Conservation (phyloP, 2,113 vertebrate genomes). For the Oryzias curvinotus region DNA sequence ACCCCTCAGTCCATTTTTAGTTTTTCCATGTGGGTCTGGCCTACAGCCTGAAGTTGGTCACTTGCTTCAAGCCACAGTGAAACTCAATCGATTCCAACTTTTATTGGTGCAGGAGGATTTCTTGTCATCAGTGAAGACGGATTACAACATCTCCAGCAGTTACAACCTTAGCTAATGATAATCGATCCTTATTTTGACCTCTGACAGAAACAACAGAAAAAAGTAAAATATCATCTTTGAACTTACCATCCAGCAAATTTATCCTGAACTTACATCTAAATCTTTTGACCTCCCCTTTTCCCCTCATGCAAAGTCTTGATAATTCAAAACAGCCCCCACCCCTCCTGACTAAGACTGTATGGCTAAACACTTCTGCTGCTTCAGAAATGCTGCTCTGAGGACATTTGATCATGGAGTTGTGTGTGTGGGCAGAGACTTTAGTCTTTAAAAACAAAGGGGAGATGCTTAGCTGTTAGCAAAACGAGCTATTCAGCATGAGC, state of each 20-base stretch:
- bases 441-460: constrained; percentile 68
- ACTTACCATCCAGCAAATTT: constrained; percentile 41
- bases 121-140: constrained; percentile 38
- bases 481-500: constrained; percentile 38
- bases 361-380: constrained; percentile 63
- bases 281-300: constrained; percentile 48
- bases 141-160: constrained; percentile 44
- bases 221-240: constrained; percentile 36
- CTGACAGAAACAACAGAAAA: constrained; percentile 38
- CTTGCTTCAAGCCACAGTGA: constrained; percentile 46
- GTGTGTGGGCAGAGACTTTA: constrained; percentile 65
- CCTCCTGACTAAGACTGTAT: constrained; percentile 28
- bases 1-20: constrained; percentile 64
- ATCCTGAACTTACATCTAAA: constrained; percentile 53
- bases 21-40: constrained; percentile 31
- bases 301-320: constrained; percentile 44
- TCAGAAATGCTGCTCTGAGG: constrained; percentile 69
- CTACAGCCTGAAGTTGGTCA: constrained; percentile 33
- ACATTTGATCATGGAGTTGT: constrained; percentile 50
- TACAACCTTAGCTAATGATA: constrained; percentile 30
- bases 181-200: constrained; percentile 11
- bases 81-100: constrained; percentile 46
- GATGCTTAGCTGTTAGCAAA: constrained; percentile 54
- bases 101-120: constrained; percentile 15
- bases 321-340: constrained; percentile 56